phyloP scores from a whole-genome alignment of 2,888 invertebrate species.

The Miltochrista miniata region DNA sequence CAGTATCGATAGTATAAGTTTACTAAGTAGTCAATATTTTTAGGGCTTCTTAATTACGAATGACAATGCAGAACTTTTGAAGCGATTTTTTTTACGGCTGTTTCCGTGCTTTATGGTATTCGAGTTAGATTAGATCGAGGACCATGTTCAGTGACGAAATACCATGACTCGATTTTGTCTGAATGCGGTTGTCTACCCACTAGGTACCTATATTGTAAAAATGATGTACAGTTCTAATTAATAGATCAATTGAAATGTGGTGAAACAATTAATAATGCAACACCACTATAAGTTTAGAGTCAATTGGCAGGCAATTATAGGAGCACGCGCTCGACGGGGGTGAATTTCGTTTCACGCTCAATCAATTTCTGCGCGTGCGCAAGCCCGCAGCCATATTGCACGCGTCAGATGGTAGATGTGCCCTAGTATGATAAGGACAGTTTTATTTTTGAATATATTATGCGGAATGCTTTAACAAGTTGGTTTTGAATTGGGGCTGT shows the following conservation, averaged over 20 bases:
- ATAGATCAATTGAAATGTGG: constrained; percentile 31
- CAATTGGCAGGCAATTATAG: constrained; percentile 77
- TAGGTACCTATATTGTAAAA: background rate
- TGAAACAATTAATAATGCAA: constrained; percentile 53
- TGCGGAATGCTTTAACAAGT: constrained; percentile 20
- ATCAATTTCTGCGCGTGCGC: constrained; percentile 79
- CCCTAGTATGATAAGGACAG: constrained; percentile 46
- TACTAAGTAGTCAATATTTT: too few relatives aligned
- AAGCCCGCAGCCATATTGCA: constrained; percentile 80
- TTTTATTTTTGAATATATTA: constrained; percentile 57
- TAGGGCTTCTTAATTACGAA: too few relatives aligned
- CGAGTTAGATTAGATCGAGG: too few relatives aligned
- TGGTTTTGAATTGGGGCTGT: constrained; percentile 11
- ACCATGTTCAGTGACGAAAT: too few relatives aligned
- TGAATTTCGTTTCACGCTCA: constrained; percentile 83
- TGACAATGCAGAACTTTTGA: too few relatives aligned
- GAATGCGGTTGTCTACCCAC: too few relatives aligned
- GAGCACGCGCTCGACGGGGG: constrained; percentile 68
- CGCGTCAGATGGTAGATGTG: constrained; percentile 77
- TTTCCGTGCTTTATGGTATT: too few relatives aligned
- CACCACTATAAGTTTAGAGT: constrained; percentile 51
- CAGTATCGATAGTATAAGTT: too few relatives aligned
- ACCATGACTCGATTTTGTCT: too few relatives aligned
- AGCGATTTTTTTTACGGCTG: too few relatives aligned
- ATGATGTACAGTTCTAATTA: background rate